Percentiles rank a stretch among this genome's conserved stretches.
Conservation (phyloP, 2,113 vertebrate genomes). For the Oncorhynchus mykiss region DNA sequence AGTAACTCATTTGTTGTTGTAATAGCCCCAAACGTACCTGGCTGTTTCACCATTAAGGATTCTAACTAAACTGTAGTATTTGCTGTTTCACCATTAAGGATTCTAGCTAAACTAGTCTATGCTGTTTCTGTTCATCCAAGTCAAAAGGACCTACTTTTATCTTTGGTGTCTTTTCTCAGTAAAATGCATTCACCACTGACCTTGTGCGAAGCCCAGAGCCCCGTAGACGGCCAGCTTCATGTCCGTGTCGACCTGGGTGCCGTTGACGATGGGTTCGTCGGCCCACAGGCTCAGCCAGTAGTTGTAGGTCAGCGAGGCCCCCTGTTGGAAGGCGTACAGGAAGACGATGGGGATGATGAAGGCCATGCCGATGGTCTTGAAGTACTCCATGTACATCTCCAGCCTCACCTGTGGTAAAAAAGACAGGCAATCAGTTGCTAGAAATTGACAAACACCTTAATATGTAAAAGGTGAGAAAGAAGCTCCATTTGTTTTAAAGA, state of each 20-base stretch:
- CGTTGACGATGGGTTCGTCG: slow-evolving; percentile 62
- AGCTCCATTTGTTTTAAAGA: background rate
- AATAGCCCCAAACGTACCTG: too few relatives aligned
- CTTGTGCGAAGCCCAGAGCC: slow-evolving; percentile 77
- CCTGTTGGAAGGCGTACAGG: slow-evolving; percentile 76
- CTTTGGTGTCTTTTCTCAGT: background rate
- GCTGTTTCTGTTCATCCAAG: too few relatives aligned
- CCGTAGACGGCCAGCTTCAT: slow-evolving; percentile 74
- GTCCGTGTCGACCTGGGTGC: slow-evolving; percentile 63
- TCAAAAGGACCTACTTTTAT: too few relatives aligned
- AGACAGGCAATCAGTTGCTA: background rate
- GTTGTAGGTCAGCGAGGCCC: slow-evolving; percentile 71
- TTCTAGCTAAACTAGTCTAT: too few relatives aligned
- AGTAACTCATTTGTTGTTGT: too few relatives aligned
- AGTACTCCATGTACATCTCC: slow-evolving; percentile 69
- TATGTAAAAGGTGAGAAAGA: too few relatives aligned
- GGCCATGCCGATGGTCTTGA: slow-evolving; percentile 54
- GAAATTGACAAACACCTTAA: too few relatives aligned
- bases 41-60: too few relatives aligned
- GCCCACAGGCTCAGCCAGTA: slow-evolving; percentile 84
- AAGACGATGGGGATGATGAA: slow-evolving; percentile 59
- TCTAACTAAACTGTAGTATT: too few relatives aligned
- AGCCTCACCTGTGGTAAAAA: slow-evolving; percentile 63
- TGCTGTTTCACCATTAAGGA: too few relatives aligned
- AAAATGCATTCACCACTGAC: slow-evolving; percentile 44